These are phyloP conservation scores for Hycleus cichorii DNA, from an alignment of 1,140 invertebrate species.

Conservation along the genomic window DNA sequence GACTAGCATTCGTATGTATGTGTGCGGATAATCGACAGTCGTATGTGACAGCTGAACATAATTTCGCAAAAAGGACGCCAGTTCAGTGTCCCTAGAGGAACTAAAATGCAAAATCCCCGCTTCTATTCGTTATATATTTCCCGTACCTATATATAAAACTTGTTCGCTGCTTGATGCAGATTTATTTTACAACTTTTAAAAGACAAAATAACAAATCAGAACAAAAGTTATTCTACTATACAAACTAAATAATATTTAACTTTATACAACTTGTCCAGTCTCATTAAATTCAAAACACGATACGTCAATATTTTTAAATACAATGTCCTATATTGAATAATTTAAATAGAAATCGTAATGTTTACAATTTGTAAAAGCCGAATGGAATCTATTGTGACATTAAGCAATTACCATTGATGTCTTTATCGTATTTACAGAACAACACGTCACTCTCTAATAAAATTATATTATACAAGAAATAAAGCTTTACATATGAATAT, in stretches of 20 bases:
- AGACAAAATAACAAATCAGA: conserved; percentile 2
- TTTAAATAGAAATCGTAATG: too few relatives aligned
- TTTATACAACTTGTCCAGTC: neutral
- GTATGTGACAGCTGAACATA: conserved; percentile 29
- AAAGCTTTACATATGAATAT: too few relatives aligned
- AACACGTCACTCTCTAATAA: neutral
- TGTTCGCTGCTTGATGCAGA: conserved; percentile 4
- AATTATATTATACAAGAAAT: neutral
- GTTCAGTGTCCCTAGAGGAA: conserved; percentile 1
- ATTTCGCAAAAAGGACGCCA: conserved; percentile 16
- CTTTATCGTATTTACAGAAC: neutral
- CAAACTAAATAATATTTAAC: neutral
- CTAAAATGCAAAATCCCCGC: conserved; percentile 11
- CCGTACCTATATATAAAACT: conserved; percentile 10
- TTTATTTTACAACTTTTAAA: conserved; percentile 14
- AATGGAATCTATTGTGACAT: neutral
- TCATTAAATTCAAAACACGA: too few relatives aligned
- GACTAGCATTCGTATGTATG: conserved; percentile 12
- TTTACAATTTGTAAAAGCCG: neutral
- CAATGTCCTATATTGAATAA: too few relatives aligned
- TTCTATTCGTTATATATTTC: neutral
- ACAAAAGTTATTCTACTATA: conserved; percentile 3
- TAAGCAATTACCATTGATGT: neutral
- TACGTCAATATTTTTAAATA: too few relatives aligned
- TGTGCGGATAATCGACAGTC: conserved; percentile 22